Percentiles rank a stretch among this genome's conserved stretches.
phyloP scores from a whole-genome alignment of 1,140 invertebrate species.

The Coboldia fuscipes region DNA sequence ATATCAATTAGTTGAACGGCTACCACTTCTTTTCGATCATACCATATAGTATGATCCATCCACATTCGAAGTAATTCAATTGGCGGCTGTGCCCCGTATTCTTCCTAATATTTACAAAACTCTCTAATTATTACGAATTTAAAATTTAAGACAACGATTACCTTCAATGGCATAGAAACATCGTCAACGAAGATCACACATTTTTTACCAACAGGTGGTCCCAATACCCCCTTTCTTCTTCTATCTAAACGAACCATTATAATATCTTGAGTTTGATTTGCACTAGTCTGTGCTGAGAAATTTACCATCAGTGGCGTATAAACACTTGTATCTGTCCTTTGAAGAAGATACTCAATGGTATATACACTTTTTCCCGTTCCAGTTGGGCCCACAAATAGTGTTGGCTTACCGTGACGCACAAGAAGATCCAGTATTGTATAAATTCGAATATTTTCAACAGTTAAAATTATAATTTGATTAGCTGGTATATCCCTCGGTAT shows the following conservation, averaged over 20 bases:
- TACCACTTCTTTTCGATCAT: conserved; percentile 70
- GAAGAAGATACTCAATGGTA: conserved; percentile 62
- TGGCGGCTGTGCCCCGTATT: conserved; percentile 78
- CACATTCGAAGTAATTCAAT: conserved; percentile 79
- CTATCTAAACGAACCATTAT: conserved; percentile 91
- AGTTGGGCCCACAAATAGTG: conserved; percentile 75
- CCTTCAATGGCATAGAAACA: conserved; percentile 70
- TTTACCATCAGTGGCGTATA: conserved; percentile 76
- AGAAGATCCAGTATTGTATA: conserved; percentile 54
- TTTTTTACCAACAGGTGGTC: conserved; percentile 73
- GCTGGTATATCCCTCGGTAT: conserved; percentile 77
- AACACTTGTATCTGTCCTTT: conserved; percentile 53
- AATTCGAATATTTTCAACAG: conserved; percentile 69
- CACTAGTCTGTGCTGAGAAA: conserved; percentile 85
- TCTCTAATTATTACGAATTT: background rate
- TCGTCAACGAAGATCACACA: conserved; percentile 88
- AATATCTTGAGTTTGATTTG: conserved; percentile 85
- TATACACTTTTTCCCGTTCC: conserved; percentile 87
- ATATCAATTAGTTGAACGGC: conserved; percentile 75
- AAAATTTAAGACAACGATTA: background rate
- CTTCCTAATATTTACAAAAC: conserved; percentile 26
- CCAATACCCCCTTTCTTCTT: conserved; percentile 81
- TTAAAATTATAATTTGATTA: conserved; percentile 87
- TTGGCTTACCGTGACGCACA: conserved; percentile 54
- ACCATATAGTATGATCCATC: conserved; percentile 81